phyloP scores from a whole-genome alignment of 2,888 invertebrate species.

The Melikaiella ostensackeni region DNA sequence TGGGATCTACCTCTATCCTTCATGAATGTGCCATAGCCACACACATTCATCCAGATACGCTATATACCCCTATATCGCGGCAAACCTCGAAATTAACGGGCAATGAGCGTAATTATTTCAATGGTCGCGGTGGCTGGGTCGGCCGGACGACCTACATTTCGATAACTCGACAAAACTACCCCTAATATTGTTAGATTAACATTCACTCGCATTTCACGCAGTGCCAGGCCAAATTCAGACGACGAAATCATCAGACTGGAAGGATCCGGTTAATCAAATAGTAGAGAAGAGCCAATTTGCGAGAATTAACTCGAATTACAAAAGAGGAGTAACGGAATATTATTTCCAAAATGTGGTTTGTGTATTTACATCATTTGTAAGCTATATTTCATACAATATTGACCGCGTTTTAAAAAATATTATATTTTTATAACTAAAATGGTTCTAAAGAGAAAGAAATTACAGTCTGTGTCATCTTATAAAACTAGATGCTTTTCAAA shows the following conservation, averaged over 20 bases:
- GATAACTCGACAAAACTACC: constrained; percentile 42
- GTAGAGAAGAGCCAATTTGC: constrained; percentile 29
- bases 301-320: constrained; percentile 4
- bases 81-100: constrained; percentile 73
- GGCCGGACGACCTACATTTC: constrained; percentile 64
- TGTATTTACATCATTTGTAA: too few species aligned
- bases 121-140: constrained; percentile 65
- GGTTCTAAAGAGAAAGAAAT: too few species aligned
- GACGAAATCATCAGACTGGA: background rate
- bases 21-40: constrained; percentile 43
- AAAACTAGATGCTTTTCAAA: too few species aligned
- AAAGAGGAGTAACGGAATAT: background rate
- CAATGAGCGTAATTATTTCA: constrained; percentile 74
- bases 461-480: too few species aligned
- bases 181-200: constrained; percentile 46
- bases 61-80: constrained; percentile 60
- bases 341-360: too few species aligned
- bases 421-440: too few species aligned
- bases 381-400: too few species aligned
- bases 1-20: constrained; percentile 41
- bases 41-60: constrained; percentile 45
- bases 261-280: constrained; percentile 30
- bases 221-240: constrained; percentile 14
- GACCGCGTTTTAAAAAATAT: too few species aligned
- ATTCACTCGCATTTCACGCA: constrained; percentile 19